Conservation (phyloP, 1,140 invertebrate species). For the Teleopsis dalmanni region DNA sequence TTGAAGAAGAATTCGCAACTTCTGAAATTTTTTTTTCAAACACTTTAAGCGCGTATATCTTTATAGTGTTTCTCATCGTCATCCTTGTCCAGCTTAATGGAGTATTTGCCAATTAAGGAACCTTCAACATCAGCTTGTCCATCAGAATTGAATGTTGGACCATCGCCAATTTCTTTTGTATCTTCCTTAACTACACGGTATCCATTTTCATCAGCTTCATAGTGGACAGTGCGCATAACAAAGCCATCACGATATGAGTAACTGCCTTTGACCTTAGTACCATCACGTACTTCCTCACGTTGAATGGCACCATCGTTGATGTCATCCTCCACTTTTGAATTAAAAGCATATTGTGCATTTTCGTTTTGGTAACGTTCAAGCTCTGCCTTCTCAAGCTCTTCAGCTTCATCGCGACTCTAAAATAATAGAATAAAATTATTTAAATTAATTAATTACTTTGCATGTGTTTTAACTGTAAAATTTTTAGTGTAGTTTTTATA, state of each 20-base stretch:
- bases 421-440: background rate
- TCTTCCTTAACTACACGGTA: slow-evolving; percentile 50
- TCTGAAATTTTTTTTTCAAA: too few species aligned
- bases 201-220: slow-evolving; percentile 53
- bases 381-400: slow-evolving; percentile 15
- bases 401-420: slow-evolving; percentile 8
- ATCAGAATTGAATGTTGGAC: slow-evolving; percentile 44
- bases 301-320: slow-evolving; percentile 47
- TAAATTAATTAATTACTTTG: too few species aligned
- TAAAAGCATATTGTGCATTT: slow-evolving; percentile 46
- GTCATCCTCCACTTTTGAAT: slow-evolving; percentile 45
- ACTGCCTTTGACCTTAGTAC: slow-evolving; percentile 45
- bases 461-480: too few species aligned
- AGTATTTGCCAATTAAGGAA: slow-evolving; percentile 40
- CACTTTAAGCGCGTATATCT: too few species aligned
- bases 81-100: slow-evolving; percentile 31
- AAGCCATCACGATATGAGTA: slow-evolving; percentile 55
- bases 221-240: slow-evolving; percentile 48
- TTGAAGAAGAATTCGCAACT: too few species aligned
- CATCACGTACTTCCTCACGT: slow-evolving; percentile 48
- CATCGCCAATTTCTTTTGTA: slow-evolving; percentile 46
- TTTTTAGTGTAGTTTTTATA: too few species aligned
- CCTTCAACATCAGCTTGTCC: slow-evolving; percentile 47
- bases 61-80: slow-evolving; percentile 32
- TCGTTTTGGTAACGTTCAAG: slow-evolving; percentile 27